Conservation (phyloP, 2,888 invertebrate species). For the Mechanitis mazaeus region DNA sequence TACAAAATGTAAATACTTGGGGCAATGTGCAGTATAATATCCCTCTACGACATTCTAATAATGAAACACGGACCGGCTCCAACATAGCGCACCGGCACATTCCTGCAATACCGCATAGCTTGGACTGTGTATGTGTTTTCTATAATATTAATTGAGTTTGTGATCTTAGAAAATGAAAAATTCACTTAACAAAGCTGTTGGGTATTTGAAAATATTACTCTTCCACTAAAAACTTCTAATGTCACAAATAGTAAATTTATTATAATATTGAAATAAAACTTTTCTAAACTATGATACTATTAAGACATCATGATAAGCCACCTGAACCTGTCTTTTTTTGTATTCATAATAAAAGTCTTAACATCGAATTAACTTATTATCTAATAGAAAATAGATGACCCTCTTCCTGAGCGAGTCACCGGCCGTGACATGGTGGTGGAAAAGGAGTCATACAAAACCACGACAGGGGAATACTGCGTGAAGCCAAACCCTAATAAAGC, state of each 20-base stretch:
- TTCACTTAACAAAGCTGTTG: no score
- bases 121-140: constrained; percentile 59
- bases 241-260: no score
- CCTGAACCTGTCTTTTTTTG: no score
- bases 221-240: no score
- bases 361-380: not conserved
- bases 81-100: constrained; percentile 60
- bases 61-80: constrained; percentile 57
- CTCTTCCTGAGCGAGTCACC: constrained; percentile 54
- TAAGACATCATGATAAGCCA: no score
- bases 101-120: constrained; percentile 56
- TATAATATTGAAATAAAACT: no score
- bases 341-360: no score
- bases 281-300: no score
- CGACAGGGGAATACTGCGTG: constrained; percentile 62
- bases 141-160: not conserved
- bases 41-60: constrained; percentile 56
- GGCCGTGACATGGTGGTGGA: constrained; percentile 68
- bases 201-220: no score
- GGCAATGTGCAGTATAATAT: constrained; percentile 70
- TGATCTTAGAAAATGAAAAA: not conserved
- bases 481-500: constrained; percentile 70
- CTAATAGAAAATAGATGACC: constrained; percentile 56
- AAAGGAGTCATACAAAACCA: constrained; percentile 62
- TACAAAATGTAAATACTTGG: constrained; percentile 68